Percentiles rank a stretch among this genome's conserved stretches.
Conservation (phyloP, 2,113 vertebrate species). For the Glareola pratincola region DNA sequence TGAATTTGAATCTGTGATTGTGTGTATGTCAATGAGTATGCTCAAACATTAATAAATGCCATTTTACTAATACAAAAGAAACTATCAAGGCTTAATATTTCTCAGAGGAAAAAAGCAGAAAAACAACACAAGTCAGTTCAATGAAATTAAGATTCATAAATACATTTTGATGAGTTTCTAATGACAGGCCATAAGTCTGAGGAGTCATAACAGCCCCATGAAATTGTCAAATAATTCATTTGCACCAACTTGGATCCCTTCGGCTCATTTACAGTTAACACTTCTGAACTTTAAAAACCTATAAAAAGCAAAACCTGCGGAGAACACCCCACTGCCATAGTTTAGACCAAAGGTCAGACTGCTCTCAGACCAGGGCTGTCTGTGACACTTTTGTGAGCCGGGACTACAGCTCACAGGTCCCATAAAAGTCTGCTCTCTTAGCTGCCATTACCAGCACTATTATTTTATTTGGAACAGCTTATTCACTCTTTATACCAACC, state of each 20-base stretch:
- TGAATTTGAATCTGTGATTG: neutral
- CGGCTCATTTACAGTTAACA: neutral
- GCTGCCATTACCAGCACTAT: neutral
- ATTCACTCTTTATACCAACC: neutral
- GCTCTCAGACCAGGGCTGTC: neutral
- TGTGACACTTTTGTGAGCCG: neutral
- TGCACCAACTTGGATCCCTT: neutral
- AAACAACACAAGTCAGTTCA: neutral
- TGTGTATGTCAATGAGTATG: neutral
- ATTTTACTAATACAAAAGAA: neutral
- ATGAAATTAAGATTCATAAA: neutral
- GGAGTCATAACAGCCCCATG: neutral
- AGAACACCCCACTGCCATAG: neutral
- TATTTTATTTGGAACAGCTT: neutral
- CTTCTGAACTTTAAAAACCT: neutral
- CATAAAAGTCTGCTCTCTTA: neutral
- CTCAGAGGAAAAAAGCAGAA: neutral
- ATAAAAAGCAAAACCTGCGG: neutral
- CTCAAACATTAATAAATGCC: neutral
- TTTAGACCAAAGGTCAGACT: neutral
- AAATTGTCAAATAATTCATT: neutral
- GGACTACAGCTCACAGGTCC: neutral
- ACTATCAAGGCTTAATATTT: neutral
- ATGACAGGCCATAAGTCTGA: neutral
- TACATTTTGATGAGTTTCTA: neutral